Evolutionary conservation across 2,113 vertebrate species (phyloP).

Genomic region (Bucco capensis): DNA sequence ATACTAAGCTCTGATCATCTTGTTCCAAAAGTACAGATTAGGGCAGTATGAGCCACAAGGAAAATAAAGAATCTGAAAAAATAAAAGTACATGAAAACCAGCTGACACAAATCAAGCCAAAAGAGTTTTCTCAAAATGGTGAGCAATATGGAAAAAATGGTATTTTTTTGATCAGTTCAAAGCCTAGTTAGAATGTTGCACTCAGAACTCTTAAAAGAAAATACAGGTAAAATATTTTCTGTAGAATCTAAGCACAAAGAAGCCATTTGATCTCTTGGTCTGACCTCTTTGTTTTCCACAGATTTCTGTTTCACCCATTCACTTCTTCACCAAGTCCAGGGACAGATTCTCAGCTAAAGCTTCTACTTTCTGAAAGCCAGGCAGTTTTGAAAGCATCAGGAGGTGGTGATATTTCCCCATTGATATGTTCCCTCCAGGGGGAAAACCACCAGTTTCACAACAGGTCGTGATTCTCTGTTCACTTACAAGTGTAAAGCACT

Average conservation of each 20-base stretch:
- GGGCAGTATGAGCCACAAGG: neutral
- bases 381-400: neutral
- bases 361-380: neutral
- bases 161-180: neutral
- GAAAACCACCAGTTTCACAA: neutral
- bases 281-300: neutral
- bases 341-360: neutral
- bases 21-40: neutral
- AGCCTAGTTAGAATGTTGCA: neutral
- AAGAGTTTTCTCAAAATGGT: neutral
- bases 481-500: neutral
- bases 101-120: neutral
- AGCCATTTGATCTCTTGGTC: neutral
- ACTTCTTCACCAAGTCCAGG: neutral
- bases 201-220: neutral
- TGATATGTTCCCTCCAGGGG: neutral
- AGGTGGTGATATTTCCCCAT: neutral
- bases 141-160: neutral
- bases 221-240: neutral
- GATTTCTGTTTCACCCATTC: neutral
- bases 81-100: neutral
- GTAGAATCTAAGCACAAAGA: neutral
- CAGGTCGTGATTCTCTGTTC: neutral
- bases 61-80: rapidly evolving
- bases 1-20: neutral